Conservation (phyloP, 2,113 vertebrate species). For the Sula dactylatra region DNA sequence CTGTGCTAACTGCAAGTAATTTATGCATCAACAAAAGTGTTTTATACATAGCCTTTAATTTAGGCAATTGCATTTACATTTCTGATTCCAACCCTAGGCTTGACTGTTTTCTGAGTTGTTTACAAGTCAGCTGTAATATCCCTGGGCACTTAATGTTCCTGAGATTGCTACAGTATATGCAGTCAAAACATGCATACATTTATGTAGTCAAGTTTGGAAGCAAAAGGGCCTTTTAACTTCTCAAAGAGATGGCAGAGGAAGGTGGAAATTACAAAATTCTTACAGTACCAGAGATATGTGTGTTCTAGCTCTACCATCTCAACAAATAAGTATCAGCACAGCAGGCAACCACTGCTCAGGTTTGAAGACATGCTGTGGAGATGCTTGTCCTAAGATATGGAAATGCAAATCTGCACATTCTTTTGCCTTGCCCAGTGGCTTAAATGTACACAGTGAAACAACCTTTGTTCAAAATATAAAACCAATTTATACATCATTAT, state of each 20-base stretch:
- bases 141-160: background rate
- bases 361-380: background rate
- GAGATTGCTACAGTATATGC: background rate
- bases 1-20: background rate
- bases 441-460: background rate
- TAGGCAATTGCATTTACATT: conserved; percentile 22
- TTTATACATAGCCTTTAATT: background rate
- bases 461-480: background rate
- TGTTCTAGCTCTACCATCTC: background rate
- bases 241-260: background rate
- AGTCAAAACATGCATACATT: background rate
- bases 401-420: background rate
- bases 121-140: conserved; percentile 18
- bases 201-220: background rate
- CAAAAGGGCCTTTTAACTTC: background rate
- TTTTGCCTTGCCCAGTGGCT: background rate
- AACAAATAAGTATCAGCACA: background rate
- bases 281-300: background rate
- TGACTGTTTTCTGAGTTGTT: conserved; percentile 11
- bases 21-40: background rate
- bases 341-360: background rate
- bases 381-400: background rate
- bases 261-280: background rate
- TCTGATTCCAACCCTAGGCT: background rate
- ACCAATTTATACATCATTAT: background rate